These are phyloP conservation scores for Chymomyza fuscimana DNA, from an alignment of 2,888 invertebrate genomes.

Conservation along the genomic window DNA sequence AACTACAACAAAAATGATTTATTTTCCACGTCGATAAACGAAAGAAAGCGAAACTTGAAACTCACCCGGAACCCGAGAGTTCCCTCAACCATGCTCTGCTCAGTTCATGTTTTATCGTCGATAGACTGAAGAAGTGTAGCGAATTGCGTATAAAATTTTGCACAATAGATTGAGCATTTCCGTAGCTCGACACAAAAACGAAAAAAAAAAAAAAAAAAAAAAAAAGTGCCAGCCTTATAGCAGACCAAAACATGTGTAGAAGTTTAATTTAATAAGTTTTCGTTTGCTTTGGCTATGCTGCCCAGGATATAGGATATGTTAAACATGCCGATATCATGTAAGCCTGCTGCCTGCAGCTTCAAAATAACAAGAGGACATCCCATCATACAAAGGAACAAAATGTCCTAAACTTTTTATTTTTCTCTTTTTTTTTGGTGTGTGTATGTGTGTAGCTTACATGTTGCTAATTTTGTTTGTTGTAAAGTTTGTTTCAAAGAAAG, in stretches of 20 bases:
- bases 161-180: constrained; percentile 73
- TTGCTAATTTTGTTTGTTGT: constrained; percentile 67
- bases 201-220: constrained; percentile 13
- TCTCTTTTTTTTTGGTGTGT: constrained; percentile 29
- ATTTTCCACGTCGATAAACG: constrained; percentile 70
- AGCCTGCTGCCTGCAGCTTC: constrained; percentile 29
- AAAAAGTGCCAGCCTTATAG: constrained; percentile 14
- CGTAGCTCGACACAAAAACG: constrained; percentile 21
- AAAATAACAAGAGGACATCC: constrained; percentile 28
- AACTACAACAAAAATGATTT: constrained; percentile 54
- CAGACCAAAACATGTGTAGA: constrained; percentile 64
- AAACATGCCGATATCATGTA: constrained; percentile 58
- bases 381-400: constrained; percentile 5
- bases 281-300: constrained; percentile 8
- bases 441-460: constrained; percentile 36
- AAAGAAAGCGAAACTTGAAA: constrained; percentile 66
- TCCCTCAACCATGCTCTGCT: background rate
- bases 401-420: constrained; percentile 41
- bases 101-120: constrained; percentile 7
- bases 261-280: constrained; percentile 74
- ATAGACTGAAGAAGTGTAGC: constrained; percentile 36
- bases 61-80: constrained; percentile 25
- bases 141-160: constrained; percentile 64
- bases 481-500: constrained; percentile 42
- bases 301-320: constrained; percentile 57